Base-by-base conservation (phyloP, 2,797 vertebrate genomes). In the Neopelma chrysocephalum region DNA sequence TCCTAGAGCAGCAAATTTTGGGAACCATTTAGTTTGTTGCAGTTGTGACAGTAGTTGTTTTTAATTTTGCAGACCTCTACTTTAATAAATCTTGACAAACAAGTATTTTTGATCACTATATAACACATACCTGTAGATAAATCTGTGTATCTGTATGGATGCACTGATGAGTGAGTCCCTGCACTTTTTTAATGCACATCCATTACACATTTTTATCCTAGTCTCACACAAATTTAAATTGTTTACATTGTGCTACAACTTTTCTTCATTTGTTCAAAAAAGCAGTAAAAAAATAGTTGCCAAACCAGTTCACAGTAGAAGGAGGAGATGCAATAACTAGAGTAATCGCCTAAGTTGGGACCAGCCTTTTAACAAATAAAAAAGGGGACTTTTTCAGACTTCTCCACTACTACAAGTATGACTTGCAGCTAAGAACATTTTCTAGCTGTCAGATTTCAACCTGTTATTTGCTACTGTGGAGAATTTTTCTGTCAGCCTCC, bases 401-500 rank as follows among this genome's bases (percentile, higher is more conserved):
- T 73, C n/a, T 82, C 15, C 2, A 3, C 51, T 70, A 29, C 56
- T 61, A 3, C 9, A 90, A 86, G 42, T 75, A 72, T 18, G 10
- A 84, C 19, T 89, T 84, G 27, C 5, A 85, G 45, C 57, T 92
- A 77, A 92, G 89, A 92, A 80, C 34, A 54, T 87, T 89, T 92
- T 85, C 50, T 89, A 93, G 42, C 64, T 93, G 76, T 87, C 90
- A 94, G 47, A 65, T 38, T 80, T 83, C 75, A 92, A 62, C 50
- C n/a, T 88, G 31, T 34, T 91, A 78, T 76, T 95, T 88, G 56
- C 31, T 81, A 16, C 91, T 65, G 61, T 56, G 69, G 31, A 78
- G 45, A 91, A 95, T 96, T 92, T 85, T 92, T 88, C 79, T 96
- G 87, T 78, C 94, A 96, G 68, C 10, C 23, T 77, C 69, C 42